Evolutionary conservation across 1,140 invertebrate genomes (phyloP), one percentile per base, ranked within the genome.

Genomic region (Zaprionus ornatus): DNA sequence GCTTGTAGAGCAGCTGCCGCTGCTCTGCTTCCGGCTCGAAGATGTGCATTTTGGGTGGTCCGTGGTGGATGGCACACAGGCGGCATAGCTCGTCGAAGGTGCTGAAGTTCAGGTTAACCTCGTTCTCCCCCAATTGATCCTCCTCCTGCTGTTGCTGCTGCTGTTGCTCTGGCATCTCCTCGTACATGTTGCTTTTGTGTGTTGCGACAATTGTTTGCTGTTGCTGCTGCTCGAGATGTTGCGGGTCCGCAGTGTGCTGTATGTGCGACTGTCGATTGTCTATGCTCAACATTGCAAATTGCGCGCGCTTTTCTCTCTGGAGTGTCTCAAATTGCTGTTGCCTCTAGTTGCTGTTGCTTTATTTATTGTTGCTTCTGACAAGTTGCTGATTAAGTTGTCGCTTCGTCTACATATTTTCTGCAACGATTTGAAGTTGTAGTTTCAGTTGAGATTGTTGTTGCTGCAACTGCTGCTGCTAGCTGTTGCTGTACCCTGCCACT

Each of bases 11-110:
- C 63, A 96, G 93, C 91, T 95, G 95, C 62, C 95, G 93, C 77
- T 95, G 95, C 87, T 95, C 95, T 37, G 95, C 94, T 80, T 95
- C 95, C 82, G 95, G 95, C 81, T 95, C 95, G 87, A 96, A 95
- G 82, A 96, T 95, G 86, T 95, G 95, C 50, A 95, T 93, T 83
- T 94, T 91, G 62, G 93, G 91, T 63, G 95, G 94, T 45, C 94
- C 95, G 70, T 94, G 94, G 90, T 95, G 95, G 45, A 95, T 92
- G 65, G 95, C 95, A 80, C 95, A 96, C 61, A 96, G 93, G 79
- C 95, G 94, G 84, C 95, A 96, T 37, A 96, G 93, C 91, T 95
- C 95, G 32, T 94, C 94, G 93, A 94, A 94, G 84, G 93, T 94
- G 63, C 93, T 93, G 90, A 95, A 95, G 92, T 95, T 95, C 74